A percentile compares a stretch with the other conserved stretches of the same genome.
These are phyloP conservation scores for Falcunculus frontatus DNA, from an alignment of 2,113 vertebrate species.

Conservation along the genomic window DNA sequence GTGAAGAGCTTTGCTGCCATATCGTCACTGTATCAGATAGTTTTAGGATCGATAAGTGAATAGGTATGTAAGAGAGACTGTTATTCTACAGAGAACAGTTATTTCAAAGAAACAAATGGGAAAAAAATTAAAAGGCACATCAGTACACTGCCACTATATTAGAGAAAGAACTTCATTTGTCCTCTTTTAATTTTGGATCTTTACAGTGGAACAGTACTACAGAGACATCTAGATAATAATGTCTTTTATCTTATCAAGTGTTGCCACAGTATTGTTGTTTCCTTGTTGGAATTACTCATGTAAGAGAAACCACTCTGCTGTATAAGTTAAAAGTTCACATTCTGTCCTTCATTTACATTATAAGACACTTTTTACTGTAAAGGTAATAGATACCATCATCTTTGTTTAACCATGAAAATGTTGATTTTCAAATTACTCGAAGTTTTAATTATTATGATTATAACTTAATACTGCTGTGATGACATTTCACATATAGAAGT, in stretches of 20 bases:
- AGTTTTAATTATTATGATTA: constrained; percentile 4
- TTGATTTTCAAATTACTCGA: constrained; percentile 3
- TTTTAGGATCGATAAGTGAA: neutral
- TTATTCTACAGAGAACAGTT: neutral
- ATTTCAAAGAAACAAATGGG: neutral
- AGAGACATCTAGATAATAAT: neutral
- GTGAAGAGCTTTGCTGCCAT: neutral
- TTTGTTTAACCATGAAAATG: neutral
- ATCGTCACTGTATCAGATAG: neutral
- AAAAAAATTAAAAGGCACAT: neutral
- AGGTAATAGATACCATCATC: neutral
- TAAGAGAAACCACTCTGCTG: neutral
- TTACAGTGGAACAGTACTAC: neutral
- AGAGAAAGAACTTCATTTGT: neutral
- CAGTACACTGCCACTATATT: neutral
- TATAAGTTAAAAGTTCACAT: neutral
- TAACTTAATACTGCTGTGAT: neutral
- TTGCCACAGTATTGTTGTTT: neutral
- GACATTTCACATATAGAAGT: neutral
- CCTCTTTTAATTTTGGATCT: neutral
- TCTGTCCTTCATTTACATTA: neutral
- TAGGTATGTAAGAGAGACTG: neutral
- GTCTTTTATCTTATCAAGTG: neutral
- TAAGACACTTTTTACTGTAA: neutral
- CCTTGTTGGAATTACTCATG: neutral